phyloP scores from a whole-genome alignment of 2,113 vertebrate genomes.

The Herpetotheres cachinnans region DNA sequence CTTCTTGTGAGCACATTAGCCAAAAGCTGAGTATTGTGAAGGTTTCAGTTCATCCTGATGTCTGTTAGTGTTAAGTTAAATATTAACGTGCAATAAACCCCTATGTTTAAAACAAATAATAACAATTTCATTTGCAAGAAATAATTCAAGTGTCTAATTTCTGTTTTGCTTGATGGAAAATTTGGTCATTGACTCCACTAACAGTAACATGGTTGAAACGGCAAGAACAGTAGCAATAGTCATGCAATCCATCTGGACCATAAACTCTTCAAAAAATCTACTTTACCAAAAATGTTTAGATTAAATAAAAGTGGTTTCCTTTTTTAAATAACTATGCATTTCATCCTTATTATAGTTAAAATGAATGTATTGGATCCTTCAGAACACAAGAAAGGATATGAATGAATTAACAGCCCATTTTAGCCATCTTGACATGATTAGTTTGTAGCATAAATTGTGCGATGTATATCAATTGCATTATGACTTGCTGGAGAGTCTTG shows the following conservation, averaged over 20 bases:
- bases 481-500: neutral
- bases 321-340: neutral
- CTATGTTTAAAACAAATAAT: neutral
- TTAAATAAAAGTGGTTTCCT: neutral
- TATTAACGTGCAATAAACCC: neutral
- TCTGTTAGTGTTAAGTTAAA: neutral
- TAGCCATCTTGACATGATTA: neutral
- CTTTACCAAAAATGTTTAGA: neutral
- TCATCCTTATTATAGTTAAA: neutral
- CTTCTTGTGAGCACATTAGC: neutral
- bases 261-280: neutral
- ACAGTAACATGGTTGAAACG: neutral
- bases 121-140: neutral
- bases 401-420: neutral
- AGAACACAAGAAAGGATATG: neutral
- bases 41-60: neutral
- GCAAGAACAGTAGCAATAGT: neutral
- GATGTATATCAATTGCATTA: neutral
- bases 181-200: neutral
- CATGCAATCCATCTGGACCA: neutral
- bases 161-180: neutral
- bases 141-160: neutral
- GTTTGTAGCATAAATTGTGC: neutral
- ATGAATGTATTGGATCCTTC: neutral
- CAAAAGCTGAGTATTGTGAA: neutral